Conservation (phyloP, 1,140 invertebrate genomes). For the Glossosoma conforme region DNA sequence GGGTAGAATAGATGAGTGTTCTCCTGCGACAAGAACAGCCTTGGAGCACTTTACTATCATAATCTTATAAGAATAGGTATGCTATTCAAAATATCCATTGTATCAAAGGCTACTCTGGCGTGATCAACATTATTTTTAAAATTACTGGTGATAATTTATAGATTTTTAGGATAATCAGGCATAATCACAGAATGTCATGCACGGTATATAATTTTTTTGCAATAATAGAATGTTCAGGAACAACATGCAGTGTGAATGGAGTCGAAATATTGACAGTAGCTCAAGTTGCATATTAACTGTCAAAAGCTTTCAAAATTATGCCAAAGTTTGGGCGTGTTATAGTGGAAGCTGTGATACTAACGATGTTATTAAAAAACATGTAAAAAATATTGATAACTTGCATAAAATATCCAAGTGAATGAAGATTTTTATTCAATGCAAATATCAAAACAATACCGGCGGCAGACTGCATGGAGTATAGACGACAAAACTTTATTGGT, state of each 20-base stretch:
- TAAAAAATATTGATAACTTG: background rate
- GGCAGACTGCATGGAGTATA: background rate
- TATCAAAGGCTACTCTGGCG: no score
- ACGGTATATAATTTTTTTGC: background rate
- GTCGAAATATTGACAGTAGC: background rate
- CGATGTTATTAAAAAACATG: no score
- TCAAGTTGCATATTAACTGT: no score
- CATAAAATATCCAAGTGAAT: background rate
- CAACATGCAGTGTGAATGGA: background rate
- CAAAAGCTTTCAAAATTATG: background rate
- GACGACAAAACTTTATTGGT: background rate
- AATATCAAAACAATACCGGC: background rate
- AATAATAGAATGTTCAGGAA: background rate
- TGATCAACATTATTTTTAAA: no score
- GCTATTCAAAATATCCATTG: no score
- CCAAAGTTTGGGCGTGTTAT: background rate
- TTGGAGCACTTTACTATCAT: no score
- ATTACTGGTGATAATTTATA: no score
- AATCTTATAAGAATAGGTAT: no score
- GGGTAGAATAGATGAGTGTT: no score
- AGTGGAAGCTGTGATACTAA: background rate
- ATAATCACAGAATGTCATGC: no score
- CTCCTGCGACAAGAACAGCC: no score
- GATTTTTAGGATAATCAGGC: no score
- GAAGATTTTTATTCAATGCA: background rate